These are phyloP conservation scores for Tipula unca DNA, from an alignment of 2,888 invertebrate genomes.

Conservation along the genomic window DNA sequence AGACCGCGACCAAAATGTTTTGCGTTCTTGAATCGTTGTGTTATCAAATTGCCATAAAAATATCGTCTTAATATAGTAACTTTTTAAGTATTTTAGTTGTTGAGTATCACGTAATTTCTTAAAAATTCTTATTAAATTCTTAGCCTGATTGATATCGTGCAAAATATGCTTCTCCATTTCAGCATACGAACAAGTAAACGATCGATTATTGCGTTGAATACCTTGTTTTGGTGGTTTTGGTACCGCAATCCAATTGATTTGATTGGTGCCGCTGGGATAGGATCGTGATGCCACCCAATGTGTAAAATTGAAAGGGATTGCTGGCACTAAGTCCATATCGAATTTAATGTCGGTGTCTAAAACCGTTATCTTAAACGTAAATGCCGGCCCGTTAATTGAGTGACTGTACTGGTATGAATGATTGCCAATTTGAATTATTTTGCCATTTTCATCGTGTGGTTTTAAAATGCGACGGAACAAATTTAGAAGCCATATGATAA, in stretches of 20 bases:
- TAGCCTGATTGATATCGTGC: neutral
- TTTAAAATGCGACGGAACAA: neutral
- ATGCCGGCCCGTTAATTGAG: neutral
- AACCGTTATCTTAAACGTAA: neutral
- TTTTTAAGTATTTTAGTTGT: neutral
- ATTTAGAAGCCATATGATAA: neutral
- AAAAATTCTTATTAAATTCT: neutral
- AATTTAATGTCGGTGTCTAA: neutral
- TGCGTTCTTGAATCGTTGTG: neutral
- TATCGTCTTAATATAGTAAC: neutral
- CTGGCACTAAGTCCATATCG: neutral
- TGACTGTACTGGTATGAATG: neutral
- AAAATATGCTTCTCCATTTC: neutral
- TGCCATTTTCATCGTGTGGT: neutral
- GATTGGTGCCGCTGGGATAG: neutral
- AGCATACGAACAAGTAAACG: neutral
- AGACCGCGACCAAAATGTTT: neutral
- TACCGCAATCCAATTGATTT: neutral
- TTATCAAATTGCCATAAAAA: neutral
- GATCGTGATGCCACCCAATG: neutral
- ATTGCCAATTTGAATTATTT: neutral
- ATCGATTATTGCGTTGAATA: neutral
- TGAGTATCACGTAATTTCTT: neutral
- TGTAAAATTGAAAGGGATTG: neutral
- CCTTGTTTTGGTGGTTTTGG: neutral